These are phyloP conservation scores for Chinchilla lanigera DNA, from an alignment of 2,113 vertebrate genomes.

Conservation along the genomic window DNA sequence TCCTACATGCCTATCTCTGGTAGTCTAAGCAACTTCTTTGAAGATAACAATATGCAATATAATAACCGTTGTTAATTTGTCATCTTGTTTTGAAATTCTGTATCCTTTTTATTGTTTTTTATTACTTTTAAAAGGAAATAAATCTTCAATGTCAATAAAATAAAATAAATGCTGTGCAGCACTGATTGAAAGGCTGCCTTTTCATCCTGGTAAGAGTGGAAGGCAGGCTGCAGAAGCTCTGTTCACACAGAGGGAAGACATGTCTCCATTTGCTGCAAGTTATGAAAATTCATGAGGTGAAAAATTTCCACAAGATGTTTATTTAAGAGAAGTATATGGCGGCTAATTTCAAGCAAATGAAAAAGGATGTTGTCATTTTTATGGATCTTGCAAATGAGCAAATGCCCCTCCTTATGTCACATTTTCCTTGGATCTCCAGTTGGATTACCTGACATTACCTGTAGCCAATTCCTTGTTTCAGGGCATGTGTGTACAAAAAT, in stretches of 20 bases:
- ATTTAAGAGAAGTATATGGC: slow-evolving; percentile 54
- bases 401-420: not conserved
- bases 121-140: too few relatives aligned
- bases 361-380: slow-evolving; percentile 52
- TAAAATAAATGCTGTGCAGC: not conserved
- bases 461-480: not conserved
- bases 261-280: slow-evolving; percentile 27
- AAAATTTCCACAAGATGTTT: slow-evolving; percentile 58
- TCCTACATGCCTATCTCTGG: too few relatives aligned
- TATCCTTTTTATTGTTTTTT: too few relatives aligned
- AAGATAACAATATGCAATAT: too few relatives aligned
- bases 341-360: slow-evolving; percentile 63
- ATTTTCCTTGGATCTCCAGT: not conserved
- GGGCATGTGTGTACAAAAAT: not conserved
- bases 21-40: too few relatives aligned
- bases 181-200: not conserved
- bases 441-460: not conserved
- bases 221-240: not conserved
- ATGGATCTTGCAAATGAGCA: slow-evolving; percentile 50
- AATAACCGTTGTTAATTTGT: too few relatives aligned
- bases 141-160: too few relatives aligned
- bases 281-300: slow-evolving; percentile 73
- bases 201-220: not conserved
- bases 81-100: too few relatives aligned
- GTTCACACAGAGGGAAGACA: not conserved